Conservation (phyloP, 2,113 vertebrate genomes). For the Megaceryle torquata region DNA sequence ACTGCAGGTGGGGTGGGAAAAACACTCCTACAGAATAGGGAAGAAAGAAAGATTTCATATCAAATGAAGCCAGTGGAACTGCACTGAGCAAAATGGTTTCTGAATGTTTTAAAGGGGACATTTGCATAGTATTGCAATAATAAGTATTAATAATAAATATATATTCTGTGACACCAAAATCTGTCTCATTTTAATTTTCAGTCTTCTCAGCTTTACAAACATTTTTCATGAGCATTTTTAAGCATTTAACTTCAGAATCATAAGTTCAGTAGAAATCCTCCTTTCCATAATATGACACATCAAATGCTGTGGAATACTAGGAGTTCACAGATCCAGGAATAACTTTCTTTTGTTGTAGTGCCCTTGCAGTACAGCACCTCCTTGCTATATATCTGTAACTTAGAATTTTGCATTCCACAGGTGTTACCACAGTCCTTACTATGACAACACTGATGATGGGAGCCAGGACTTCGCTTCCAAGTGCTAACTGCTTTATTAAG, state of each 20-base stretch:
- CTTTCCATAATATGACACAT: neutral
- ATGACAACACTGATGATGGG: constrained; percentile 94
- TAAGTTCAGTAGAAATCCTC: neutral
- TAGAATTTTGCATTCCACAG: constrained; percentile 42
- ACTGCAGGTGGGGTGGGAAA: neutral
- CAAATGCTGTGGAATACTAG: neutral
- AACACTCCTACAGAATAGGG: neutral
- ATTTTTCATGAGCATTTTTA: neutral
- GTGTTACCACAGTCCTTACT: constrained; percentile 88
- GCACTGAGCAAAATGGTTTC: neutral
- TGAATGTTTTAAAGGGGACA: neutral
- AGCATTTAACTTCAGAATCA: neutral
- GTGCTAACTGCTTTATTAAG: constrained; percentile 91
- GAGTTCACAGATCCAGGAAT: neutral
- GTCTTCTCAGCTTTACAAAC: neutral
- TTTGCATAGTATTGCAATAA: neutral
- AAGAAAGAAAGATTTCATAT: neutral
- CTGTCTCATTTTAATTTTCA: neutral
- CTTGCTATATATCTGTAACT: neutral
- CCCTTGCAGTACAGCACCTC: neutral
- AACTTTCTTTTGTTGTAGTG: neutral
- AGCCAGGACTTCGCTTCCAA: constrained; percentile 86
- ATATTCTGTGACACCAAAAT: neutral
- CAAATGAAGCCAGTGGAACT: neutral
- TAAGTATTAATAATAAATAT: neutral